A percentile compares a stretch with the other conserved stretches of the same genome.
Conservation (phyloP, 2,888 invertebrate species). For the Cosmopolites sordidus region DNA sequence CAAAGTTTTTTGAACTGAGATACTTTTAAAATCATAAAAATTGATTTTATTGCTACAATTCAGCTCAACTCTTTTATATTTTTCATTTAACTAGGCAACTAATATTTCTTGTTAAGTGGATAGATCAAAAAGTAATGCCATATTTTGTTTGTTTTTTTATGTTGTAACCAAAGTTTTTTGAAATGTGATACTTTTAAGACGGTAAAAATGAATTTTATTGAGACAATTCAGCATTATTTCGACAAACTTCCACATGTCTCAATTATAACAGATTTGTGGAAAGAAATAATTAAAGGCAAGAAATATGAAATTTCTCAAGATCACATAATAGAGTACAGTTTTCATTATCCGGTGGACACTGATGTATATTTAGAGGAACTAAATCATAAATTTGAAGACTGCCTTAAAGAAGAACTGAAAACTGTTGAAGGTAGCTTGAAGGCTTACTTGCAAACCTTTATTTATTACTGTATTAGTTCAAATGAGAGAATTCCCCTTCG, state of each 20-base stretch:
- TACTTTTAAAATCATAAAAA: no score
- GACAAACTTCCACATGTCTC: constrained; percentile 27
- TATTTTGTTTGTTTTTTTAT: no score
- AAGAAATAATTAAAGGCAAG: constrained; percentile 29
- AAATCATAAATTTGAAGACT: constrained; percentile 27
- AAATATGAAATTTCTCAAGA: constrained; percentile 25
- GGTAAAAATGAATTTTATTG: constrained; percentile 19
- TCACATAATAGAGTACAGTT: constrained; percentile 31
- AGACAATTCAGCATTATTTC: constrained; percentile 18
- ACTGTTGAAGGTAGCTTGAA: constrained; percentile 31
- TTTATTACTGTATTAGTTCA: constrained; percentile 31
- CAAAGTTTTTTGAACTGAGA: no score
- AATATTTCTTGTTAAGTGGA: no score
- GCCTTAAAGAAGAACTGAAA: constrained; percentile 29
- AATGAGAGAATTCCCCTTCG: constrained; percentile 26
- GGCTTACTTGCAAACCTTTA: constrained; percentile 32
- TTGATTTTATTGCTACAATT: no score
- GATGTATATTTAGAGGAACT: constrained; percentile 30
- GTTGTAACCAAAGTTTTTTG: no score
- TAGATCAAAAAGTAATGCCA: no score
- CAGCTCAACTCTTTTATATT: no score
- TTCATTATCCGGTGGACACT: constrained; percentile 33
- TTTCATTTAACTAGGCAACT: no score
- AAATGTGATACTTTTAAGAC: no score
- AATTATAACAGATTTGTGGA: constrained; percentile 28